phyloP scores from a whole-genome alignment of 1,140 invertebrate species.

The Cydia amplana region DNA sequence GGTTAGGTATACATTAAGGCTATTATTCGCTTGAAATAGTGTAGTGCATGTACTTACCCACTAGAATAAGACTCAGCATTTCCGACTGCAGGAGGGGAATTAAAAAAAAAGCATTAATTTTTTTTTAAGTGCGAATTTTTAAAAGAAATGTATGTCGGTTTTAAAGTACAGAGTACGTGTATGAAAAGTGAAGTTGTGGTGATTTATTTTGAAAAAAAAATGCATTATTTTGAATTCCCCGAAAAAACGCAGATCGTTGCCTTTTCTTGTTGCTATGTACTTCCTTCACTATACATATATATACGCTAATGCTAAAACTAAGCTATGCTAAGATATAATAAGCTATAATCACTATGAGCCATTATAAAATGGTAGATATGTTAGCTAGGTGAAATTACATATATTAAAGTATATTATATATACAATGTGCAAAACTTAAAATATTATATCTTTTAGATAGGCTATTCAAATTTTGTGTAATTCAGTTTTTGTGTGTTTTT shows the following conservation, averaged over 20 bases:
- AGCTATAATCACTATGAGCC: slow-evolving; percentile 43
- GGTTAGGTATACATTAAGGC: background rate
- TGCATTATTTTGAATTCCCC: slow-evolving; percentile 33
- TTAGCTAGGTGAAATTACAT: slow-evolving; percentile 69
- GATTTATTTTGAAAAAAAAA: background rate
- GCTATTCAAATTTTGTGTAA: slow-evolving; percentile 68
- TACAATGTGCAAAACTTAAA: slow-evolving; percentile 60
- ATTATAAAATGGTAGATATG: slow-evolving; percentile 52
- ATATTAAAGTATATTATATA: slow-evolving; percentile 69
- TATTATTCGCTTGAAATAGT: slow-evolving; percentile 8
- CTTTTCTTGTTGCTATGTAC: slow-evolving; percentile 65
- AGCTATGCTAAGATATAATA: slow-evolving; percentile 47
- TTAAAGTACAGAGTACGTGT: slow-evolving; percentile 16
- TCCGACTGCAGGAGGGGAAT: slow-evolving; percentile 1
- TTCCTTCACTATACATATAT: slow-evolving; percentile 60
- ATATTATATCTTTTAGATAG: slow-evolving; percentile 69
- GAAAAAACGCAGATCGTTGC: slow-evolving; percentile 52
- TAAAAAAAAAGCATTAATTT: background rate
- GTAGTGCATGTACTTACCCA: slow-evolving; percentile 11
- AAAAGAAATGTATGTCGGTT: too few species aligned
- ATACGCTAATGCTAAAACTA: slow-evolving; percentile 44
- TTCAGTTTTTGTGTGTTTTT: slow-evolving; percentile 45
- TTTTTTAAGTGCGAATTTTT: background rate
- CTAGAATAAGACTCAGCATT: slow-evolving; percentile 2
- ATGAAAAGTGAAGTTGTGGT: background rate